These are phyloP conservation scores for Rhinophrynus dorsalis DNA, from an alignment of 2,797 vertebrate species.

Conservation along the genomic window DNA sequence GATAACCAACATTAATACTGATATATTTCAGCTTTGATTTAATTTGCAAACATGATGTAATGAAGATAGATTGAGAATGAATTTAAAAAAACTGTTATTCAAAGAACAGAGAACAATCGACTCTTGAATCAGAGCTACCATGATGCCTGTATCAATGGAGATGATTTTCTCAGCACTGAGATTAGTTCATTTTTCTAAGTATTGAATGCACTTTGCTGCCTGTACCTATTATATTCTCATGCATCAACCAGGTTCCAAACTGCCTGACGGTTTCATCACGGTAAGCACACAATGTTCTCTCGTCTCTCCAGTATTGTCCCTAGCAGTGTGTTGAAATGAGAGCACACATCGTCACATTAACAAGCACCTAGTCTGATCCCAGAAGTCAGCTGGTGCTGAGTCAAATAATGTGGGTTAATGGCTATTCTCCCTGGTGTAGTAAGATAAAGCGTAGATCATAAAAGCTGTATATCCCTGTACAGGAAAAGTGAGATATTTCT, in stretches of 20 bases:
- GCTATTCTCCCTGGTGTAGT: not conserved
- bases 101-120: too few species aligned
- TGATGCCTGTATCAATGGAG: too few species aligned
- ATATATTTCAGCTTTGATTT: too few species aligned
- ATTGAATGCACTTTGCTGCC: not conserved
- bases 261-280: not conserved
- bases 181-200: too few species aligned
- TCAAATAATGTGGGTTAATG: slow-evolving; percentile 16
- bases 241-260: not conserved
- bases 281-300: slow-evolving; percentile 18
- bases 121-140: too few species aligned
- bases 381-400: not conserved
- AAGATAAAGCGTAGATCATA: not conserved
- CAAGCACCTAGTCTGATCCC: not conserved
- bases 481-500: too few species aligned
- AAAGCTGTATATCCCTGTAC: too few species aligned
- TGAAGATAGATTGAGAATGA: too few species aligned
- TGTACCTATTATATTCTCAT: slow-evolving; percentile 1
- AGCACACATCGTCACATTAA: slow-evolving; percentile 7
- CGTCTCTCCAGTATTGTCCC: not conserved
- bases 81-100: too few species aligned
- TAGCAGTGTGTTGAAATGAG: slow-evolving; percentile 1
- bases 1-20: too few species aligned
- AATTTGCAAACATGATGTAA: too few species aligned
- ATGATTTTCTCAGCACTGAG: too few species aligned